phyloP scores from a whole-genome alignment of 1,140 invertebrate genomes.

The Melitaea cinxia region DNA sequence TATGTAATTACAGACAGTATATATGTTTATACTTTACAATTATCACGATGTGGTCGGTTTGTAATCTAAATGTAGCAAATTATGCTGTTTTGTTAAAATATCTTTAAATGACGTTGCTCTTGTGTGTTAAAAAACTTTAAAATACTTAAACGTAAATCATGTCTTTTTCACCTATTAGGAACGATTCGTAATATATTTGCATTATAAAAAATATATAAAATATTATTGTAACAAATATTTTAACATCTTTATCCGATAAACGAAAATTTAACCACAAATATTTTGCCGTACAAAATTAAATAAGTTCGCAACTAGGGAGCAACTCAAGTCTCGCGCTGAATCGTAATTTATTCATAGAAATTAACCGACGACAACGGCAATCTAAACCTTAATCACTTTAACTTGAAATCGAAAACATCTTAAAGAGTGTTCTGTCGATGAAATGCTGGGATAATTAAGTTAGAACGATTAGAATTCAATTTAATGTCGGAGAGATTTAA shows the following conservation, averaged over 20 bases:
- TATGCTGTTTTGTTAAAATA: too few relatives aligned
- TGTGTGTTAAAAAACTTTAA: too few relatives aligned
- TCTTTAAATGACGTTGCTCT: too few relatives aligned
- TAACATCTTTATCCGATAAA: too few relatives aligned
- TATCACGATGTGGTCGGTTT: too few relatives aligned
- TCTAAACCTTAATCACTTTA: conserved; percentile 15
- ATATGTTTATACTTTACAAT: too few relatives aligned
- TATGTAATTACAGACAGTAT: neutral
- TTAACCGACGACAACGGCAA: conserved; percentile 6
- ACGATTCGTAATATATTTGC: too few relatives aligned
- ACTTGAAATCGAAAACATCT: conserved; percentile 10
- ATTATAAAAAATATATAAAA: too few relatives aligned
- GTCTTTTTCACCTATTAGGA: too few relatives aligned
- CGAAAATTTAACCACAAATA: neutral
- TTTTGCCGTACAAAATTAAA: conserved; percentile 18
- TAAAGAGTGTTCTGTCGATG: neutral
- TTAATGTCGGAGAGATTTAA: conserved; percentile 18
- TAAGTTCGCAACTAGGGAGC: conserved; percentile 20
- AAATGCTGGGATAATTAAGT: conserved; percentile 20
- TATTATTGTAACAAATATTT: too few relatives aligned
- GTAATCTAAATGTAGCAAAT: too few relatives aligned
- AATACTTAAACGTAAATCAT: too few relatives aligned
- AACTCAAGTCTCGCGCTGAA: conserved; percentile 20
- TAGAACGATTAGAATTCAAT: conserved; percentile 9
- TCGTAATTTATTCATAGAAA: conserved; percentile 28